phyloP scores from a whole-genome alignment of 2,888 invertebrate genomes.

The Caenorhabditis virilis region DNA sequence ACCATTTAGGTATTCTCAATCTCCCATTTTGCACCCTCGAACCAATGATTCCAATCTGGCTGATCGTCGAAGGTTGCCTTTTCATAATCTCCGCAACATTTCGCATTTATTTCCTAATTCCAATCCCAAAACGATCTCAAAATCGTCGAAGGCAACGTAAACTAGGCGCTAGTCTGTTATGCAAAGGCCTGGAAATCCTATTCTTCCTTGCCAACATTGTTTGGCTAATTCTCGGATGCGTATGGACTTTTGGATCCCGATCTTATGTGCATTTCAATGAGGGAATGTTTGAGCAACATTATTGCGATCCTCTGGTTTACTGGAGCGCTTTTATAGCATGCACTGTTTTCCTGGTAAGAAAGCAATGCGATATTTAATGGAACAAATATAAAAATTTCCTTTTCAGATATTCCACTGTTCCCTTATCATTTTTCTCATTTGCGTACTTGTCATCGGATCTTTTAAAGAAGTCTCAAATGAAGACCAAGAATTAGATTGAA shows the following conservation, averaged over 20 bases:
- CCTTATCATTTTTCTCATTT: slow-evolving; percentile 49
- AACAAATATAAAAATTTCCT: neutral
- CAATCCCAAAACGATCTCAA: slow-evolving; percentile 22
- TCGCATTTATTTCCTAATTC: slow-evolving; percentile 54
- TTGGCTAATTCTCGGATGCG: slow-evolving; percentile 62
- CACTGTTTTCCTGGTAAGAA: slow-evolving; percentile 37
- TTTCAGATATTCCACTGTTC: slow-evolving; percentile 47
- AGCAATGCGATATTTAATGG: neutral
- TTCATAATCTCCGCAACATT: slow-evolving; percentile 57
- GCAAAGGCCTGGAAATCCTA: slow-evolving; percentile 55
- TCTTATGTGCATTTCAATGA: slow-evolving; percentile 56
- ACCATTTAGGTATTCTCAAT: slow-evolving; percentile 57
- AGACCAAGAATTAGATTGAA: slow-evolving; percentile 16
- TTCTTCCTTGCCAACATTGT: slow-evolving; percentile 58
- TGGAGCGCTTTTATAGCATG: slow-evolving; percentile 50
- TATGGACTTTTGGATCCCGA: slow-evolving; percentile 64
- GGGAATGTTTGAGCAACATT: slow-evolving; percentile 53
- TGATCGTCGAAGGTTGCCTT: slow-evolving; percentile 56
- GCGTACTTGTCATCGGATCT: slow-evolving; percentile 45
- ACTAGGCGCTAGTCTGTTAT: slow-evolving; percentile 32
- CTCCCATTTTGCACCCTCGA: slow-evolving; percentile 59
- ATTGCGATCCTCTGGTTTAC: slow-evolving; percentile 54
- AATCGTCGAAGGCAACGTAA: slow-evolving; percentile 20
- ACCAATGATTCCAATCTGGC: slow-evolving; percentile 65
- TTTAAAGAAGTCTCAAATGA: slow-evolving; percentile 31